Base-by-base conservation (phyloP, 2,888 invertebrate species). In the Cheiracanthium punctorium region DNA sequence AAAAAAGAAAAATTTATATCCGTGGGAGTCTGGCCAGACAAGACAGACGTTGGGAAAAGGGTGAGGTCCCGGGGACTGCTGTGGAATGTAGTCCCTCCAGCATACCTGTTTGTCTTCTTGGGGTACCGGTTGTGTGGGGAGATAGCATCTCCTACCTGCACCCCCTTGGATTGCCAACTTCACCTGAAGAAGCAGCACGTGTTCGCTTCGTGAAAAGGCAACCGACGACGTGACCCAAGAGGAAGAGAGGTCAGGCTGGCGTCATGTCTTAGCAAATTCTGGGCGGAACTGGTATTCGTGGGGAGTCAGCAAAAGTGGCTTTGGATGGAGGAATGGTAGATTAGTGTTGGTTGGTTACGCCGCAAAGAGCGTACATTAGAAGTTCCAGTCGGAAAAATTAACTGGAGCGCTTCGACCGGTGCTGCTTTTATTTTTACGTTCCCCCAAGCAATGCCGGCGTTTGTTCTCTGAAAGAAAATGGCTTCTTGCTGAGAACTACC, bases 41-140 rank as follows among this genome's bases (percentile, higher is more conserved):
- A 48, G 58, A 24, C 24, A 64, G 65, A 43, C 43, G 76, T 43
- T 58, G 70, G 17, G 70, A 81, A 74, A 73, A 82, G 82, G 82
- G 76, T 76, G 76, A 80, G 76, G 82, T 65, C 76, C 69, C 70
- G 82, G 71, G 43, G 41, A 58, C 37, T 24, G 43, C 29, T 71
- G 12, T 30, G 82, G 82, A 82, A 82, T 82, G 82, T 48, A 71
- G 82, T 77, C 71, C 76, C 64, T 41, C 33, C 76, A 71, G 32
- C 76, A 77, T 77, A 77, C 76, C 82, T 82, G 71, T 76, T 77
- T 76, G 82, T 82, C 81, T 76, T 71, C 65, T 64, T n/a, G 24
- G n/a, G n/a, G 70, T 72, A 71, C 76, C 65, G 76, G 76, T 72
- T 65, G 74, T 20, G 71, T 29, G 48, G 48, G 1, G 41, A 43